Percentiles rank a stretch among this genome's conserved stretches.
phyloP scores from a whole-genome alignment of 1,140 invertebrate species.

The Diachasma alloeum region DNA sequence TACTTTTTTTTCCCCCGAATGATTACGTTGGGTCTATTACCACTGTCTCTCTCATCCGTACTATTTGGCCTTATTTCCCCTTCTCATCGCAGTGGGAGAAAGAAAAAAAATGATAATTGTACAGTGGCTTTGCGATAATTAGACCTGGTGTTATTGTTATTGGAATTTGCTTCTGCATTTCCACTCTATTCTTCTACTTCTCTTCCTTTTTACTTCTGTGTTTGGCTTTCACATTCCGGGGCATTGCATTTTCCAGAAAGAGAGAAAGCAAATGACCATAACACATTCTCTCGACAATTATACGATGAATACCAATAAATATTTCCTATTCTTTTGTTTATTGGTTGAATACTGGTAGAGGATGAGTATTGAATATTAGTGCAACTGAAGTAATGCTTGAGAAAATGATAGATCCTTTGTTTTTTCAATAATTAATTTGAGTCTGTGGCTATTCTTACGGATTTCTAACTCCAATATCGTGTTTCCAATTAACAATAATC shows the following conservation, averaged over 20 bases:
- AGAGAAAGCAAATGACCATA: neutral
- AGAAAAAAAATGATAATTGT: conserved; percentile 15
- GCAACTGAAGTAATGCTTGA: conserved; percentile 4
- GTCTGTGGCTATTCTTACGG: neutral
- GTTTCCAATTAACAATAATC: neutral
- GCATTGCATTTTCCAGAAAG: conserved; percentile 13
- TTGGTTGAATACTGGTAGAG: neutral
- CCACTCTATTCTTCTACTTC: neutral
- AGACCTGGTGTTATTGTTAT: conserved; percentile 27
- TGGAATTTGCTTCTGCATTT: conserved; percentile 22
- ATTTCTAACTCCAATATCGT: conserved; percentile 1
- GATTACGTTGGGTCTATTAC: neutral
- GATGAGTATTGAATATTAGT: neutral
- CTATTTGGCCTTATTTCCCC: neutral
- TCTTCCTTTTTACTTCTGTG: conserved; percentile 13
- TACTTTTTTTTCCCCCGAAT: neutral
- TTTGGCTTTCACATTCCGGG: conserved; percentile 15
- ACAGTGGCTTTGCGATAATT: conserved; percentile 25
- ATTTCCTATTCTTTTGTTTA: neutral
- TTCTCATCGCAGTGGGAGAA: neutral
- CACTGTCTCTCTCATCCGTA: neutral
- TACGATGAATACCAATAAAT: neutral
- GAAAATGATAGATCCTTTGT: neutral
- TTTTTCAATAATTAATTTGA: neutral
- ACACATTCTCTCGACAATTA: neutral